A percentile compares a stretch with the other conserved stretches of the same genome.
Conservation (phyloP, 2,888 invertebrate species). For the Onchidella celtica region DNA sequence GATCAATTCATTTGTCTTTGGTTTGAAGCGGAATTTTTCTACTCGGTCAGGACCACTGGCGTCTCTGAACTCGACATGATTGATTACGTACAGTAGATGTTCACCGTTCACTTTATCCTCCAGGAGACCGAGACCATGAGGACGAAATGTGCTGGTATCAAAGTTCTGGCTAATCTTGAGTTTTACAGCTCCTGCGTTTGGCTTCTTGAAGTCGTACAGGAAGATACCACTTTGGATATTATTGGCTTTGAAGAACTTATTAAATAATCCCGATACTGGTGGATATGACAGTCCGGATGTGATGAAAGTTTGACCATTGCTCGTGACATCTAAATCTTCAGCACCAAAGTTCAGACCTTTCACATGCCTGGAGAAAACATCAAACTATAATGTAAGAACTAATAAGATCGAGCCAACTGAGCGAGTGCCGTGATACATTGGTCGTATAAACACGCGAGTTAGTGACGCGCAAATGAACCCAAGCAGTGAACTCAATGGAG, state of each 20-base stretch:
- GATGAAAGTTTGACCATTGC: constrained; percentile 67
- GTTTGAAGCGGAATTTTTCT: constrained; percentile 24
- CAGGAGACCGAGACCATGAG: constrained; percentile 58
- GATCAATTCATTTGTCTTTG: constrained; percentile 7
- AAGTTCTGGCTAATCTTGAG: constrained; percentile 54
- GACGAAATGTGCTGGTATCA: constrained; percentile 51
- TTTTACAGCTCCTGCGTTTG: constrained; percentile 56
- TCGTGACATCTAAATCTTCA: constrained; percentile 66
- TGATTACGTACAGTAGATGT: too few relatives aligned
- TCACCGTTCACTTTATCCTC: too few relatives aligned
- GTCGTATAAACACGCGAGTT: too few relatives aligned
- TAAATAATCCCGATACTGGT: background rate
- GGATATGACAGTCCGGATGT: constrained; percentile 53
- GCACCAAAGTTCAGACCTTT: constrained; percentile 55
- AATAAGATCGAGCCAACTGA: too few relatives aligned
- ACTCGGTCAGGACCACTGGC: background rate
- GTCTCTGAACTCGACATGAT: background rate
- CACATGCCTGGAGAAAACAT: background rate
- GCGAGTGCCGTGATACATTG: too few relatives aligned
- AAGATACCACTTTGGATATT: constrained; percentile 58
- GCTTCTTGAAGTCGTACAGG: constrained; percentile 60
- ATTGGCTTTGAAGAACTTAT: constrained; percentile 50
- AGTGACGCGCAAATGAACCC: too few relatives aligned
- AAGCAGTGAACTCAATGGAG: too few relatives aligned
- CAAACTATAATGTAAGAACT: too few relatives aligned